Percentiles rank a stretch among this genome's conserved stretches.
These are phyloP conservation scores for Rhaphigaster nebulosa DNA, from an alignment of 2,888 invertebrate genomes.

Conservation along the genomic window DNA sequence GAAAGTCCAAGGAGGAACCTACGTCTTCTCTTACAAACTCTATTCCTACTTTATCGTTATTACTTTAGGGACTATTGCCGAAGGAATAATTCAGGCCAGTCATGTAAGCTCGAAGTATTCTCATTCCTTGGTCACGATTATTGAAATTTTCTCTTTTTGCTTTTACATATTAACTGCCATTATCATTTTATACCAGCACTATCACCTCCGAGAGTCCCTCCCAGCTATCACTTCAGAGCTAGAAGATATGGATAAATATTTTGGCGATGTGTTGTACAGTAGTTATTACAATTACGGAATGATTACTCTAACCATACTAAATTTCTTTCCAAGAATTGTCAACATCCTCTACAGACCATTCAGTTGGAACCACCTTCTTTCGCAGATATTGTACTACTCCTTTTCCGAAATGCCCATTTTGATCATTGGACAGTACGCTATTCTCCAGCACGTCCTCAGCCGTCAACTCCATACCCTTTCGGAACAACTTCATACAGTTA, in stretches of 20 bases:
- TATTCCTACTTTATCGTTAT: neutral
- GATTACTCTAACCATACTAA: neutral
- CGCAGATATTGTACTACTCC: neutral
- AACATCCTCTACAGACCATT: neutral
- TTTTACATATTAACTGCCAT: neutral
- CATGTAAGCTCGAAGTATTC: neutral
- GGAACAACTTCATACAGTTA: neutral
- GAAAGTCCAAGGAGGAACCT: neutral
- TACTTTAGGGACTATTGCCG: neutral
- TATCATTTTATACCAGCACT: neutral
- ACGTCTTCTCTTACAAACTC: neutral
- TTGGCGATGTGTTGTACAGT: neutral
- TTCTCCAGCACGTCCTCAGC: neutral
- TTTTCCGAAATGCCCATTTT: neutral
- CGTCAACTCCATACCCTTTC: neutral
- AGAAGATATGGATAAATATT: neutral
- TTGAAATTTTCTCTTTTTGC: neutral
- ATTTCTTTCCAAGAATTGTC: neutral
- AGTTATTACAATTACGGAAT: neutral
- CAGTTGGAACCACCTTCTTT: neutral
- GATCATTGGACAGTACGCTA: neutral
- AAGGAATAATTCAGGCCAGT: neutral
- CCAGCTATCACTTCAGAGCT: neutral
- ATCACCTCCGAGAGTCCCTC: neutral
- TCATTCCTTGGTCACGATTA: neutral